Percentiles rank a stretch among this genome's conserved stretches.
Evolutionary conservation across 2,113 vertebrate species (phyloP).

Genomic region (Casuarius casuarius): DNA sequence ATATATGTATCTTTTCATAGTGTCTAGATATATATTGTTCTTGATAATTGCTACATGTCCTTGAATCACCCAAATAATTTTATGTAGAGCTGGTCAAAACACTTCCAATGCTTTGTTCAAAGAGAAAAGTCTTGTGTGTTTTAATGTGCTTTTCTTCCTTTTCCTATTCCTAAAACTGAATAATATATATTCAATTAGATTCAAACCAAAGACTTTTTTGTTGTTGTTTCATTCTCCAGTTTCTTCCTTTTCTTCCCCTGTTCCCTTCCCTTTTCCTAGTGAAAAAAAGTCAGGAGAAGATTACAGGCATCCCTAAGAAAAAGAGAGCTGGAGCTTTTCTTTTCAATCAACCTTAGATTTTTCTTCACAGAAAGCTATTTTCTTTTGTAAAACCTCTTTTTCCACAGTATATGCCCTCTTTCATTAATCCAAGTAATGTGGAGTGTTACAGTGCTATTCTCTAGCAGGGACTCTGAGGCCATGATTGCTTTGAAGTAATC

Average conservation of each 20-base stretch:
- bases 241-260: not conserved
- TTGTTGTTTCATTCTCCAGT: not conserved
- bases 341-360: not conserved
- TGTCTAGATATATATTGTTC: not conserved
- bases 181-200: not conserved
- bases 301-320: not conserved
- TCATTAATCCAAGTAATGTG: not conserved
- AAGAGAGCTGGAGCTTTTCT: not conserved
- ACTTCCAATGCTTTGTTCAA: not conserved
- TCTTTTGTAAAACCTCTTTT: not conserved
- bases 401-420: not conserved
- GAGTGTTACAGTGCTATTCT: not conserved
- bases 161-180: not conserved
- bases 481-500: not conserved
- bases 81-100: not conserved
- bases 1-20: not conserved
- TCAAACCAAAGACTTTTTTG: not conserved
- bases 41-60: not conserved
- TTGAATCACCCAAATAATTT: not conserved
- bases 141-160: not conserved
- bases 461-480: not conserved
- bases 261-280: not conserved
- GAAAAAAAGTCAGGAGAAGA: not conserved
- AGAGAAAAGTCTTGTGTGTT: not conserved
- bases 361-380: not conserved